Evolutionary conservation across 2,797 vertebrate species (phyloP), one percentile per base, ranked within the genome.

Genomic region (Fundulus diaphanus): DNA sequence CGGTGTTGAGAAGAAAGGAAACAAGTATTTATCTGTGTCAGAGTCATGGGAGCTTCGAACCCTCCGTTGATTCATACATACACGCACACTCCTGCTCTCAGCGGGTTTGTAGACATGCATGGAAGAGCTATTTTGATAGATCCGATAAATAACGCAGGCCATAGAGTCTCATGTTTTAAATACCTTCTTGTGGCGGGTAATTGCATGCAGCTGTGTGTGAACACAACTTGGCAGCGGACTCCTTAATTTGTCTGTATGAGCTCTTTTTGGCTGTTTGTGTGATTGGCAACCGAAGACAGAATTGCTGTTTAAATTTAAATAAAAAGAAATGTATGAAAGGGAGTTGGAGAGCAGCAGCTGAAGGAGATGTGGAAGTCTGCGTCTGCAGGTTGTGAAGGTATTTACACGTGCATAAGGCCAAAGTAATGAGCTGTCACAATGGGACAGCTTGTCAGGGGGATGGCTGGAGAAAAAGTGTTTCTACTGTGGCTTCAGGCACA

Each of bases 131-230:
- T 91, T 94, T 90, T 91, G 88, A 93, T 90, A 80, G 81, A 89
- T 88, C 79, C 85, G 90, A 93, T 93, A 91, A 92, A 88, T 88
- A 78, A 78, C 81, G 66, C 59, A 66, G 87, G 65, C 79, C 87
- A 80, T 78, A 82, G 83, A 90, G 76, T 83, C 87, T 91, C 80
- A 71, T 91, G 88, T 91, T 92, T 92, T 92, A 92, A 93, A 92
- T 90, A 87, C 86, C 85, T 91, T 92, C 88, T 92, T 91, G 87
- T 89, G 91, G 91, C 3, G 82, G 84, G 80, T 93, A 95, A 94
- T 93, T 93, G 92, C 88, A 90, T 85, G 81, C 93, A 95, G 92
- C 91, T 95, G 94, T 91, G 87, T 92, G 92, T 84, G 87, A 92
- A 88, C 76, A 82, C 81, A 84, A 87, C 82, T 85, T 91, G 83